Percentiles rank a stretch among this genome's conserved stretches.
phyloP scores from a whole-genome alignment of 2,888 invertebrate species.

The Cephus sareptanus region DNA sequence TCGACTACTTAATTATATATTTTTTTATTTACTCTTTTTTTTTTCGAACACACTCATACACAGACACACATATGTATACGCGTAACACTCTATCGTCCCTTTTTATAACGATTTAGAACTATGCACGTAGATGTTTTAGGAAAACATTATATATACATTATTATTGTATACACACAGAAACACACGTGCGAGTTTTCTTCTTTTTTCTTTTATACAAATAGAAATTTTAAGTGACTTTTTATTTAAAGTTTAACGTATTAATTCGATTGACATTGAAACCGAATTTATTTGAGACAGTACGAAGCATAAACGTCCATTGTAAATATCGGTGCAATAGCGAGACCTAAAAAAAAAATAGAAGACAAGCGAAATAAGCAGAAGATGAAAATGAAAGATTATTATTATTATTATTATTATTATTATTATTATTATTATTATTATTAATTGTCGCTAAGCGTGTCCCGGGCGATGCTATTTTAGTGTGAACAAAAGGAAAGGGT shows the following conservation, averaged over 20 bases:
- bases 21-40: slow-evolving; percentile 36
- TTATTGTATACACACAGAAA: slow-evolving; percentile 1
- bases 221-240: slow-evolving; percentile 49
- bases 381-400: not conserved
- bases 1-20: not conserved
- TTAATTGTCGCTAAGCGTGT: slow-evolving; percentile 50
- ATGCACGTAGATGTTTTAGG: slow-evolving; percentile 46
- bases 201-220: slow-evolving; percentile 31
- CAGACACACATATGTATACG: not conserved
- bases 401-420: slow-evolving; percentile 35
- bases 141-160: slow-evolving; percentile 28
- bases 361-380: not conserved
- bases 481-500: slow-evolving; percentile 21
- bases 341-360: slow-evolving; percentile 41
- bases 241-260: slow-evolving; percentile 12
- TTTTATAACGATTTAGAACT: slow-evolving; percentile 35
- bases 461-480: slow-evolving; percentile 34
- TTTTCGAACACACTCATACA: not conserved
- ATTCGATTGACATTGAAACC: slow-evolving; percentile 33
- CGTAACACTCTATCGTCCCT: not conserved
- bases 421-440: slow-evolving; percentile 39
- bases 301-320: slow-evolving; percentile 58
- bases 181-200: slow-evolving; percentile 35
- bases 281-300: slow-evolving; percentile 40
- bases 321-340: slow-evolving; percentile 62